Evolutionary conservation across 2,888 invertebrate species (phyloP).

Genomic region (Caenorhabditis zanzibari): DNA sequence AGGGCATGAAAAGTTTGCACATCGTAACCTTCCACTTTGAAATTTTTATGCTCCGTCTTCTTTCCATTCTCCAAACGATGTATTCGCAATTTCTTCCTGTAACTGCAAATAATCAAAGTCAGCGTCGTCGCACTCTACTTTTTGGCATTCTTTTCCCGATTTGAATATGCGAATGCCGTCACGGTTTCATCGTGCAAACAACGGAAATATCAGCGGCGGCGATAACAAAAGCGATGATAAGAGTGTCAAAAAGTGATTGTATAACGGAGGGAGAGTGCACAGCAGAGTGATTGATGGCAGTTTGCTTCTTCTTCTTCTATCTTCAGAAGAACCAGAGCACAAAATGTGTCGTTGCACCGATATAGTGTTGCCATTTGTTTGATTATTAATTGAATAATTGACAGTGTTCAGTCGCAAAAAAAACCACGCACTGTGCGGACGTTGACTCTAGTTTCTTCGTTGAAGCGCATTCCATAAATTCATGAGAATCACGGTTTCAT

Average conservation of each 20-base stretch:
- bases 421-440: neutral
- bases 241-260: conserved; percentile 22
- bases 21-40: conserved; percentile 18
- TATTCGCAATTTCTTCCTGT: conserved; percentile 21
- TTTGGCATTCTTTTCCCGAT: conserved; percentile 10
- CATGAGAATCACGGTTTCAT: no score
- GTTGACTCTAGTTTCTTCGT: neutral
- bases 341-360: conserved; percentile 25
- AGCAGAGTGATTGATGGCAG: conserved; percentile 29
- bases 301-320: conserved; percentile 15
- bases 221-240: conserved; percentile 18
- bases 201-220: conserved; percentile 1
- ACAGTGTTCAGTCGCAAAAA: neutral
- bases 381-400: conserved; percentile 1
- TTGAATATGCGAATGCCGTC: conserved; percentile 33
- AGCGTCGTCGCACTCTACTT: neutral
- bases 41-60: neutral
- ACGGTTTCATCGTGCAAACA: conserved; percentile 29
- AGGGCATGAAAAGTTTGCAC: conserved; percentile 9
- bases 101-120: conserved; percentile 23
- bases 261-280: conserved; percentile 9
- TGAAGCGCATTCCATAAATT: neutral
- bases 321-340: conserved; percentile 3
- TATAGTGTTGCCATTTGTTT: conserved; percentile 10
- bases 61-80: neutral